Evolutionary conservation across 2,888 invertebrate species (phyloP).

Genomic region (Drosophila nigritarsus): DNA sequence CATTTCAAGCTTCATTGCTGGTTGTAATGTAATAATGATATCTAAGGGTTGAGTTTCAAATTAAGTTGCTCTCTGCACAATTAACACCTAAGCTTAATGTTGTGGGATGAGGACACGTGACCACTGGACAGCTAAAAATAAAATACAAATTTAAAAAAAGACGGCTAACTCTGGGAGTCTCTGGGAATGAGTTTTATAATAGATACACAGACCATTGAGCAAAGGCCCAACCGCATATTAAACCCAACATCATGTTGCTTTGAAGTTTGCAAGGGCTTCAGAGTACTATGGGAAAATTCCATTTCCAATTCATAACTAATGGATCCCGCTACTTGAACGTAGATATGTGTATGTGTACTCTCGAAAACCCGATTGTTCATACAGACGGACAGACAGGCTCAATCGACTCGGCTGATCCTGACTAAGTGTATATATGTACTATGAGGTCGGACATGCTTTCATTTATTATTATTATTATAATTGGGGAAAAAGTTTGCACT

Average conservation of each 20-base stretch:
- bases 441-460: not conserved
- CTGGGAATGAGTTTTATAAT: conserved; percentile 5
- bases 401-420: not conserved
- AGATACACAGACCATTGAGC: conserved; percentile 47
- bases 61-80: conserved; percentile 17
- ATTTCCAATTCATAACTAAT: not conserved
- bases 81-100: conserved; percentile 21
- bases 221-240: conserved; percentile 2
- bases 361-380: not conserved
- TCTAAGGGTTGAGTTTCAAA: not conserved
- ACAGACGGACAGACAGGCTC: too few species aligned
- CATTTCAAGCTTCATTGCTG: conserved; percentile 5
- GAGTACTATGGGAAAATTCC: not conserved
- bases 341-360: not conserved
- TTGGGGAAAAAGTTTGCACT: too few species aligned
- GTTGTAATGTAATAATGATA: not conserved
- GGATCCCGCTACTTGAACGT: not conserved
- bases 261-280: conserved; percentile 35
- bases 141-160: conserved; percentile 31
- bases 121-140: conserved; percentile 51
- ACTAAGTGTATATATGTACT: not conserved
- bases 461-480: not conserved
- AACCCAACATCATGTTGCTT: conserved; percentile 24
- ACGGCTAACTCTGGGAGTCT: not conserved
- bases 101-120: conserved; percentile 34